Base-by-base conservation (phyloP, 1,140 invertebrate species). In the Arion vulgaris region DNA sequence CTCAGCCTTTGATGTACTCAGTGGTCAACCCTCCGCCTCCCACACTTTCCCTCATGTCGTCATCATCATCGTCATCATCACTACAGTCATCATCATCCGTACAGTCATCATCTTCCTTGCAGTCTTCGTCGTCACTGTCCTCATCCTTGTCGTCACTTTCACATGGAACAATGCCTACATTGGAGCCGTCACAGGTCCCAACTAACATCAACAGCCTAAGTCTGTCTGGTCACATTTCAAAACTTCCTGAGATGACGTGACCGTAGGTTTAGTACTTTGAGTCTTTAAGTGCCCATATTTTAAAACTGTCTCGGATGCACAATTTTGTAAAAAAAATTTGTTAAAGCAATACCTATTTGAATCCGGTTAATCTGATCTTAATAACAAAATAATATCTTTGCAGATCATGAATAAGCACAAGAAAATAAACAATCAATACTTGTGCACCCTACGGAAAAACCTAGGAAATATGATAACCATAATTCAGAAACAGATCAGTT, bases 1-100 rank as follows among this genome's bases (percentile, higher is more conserved):
- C 72, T 1, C 83, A 84, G 74, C 79, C 74, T 32, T 28, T 84
- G 62, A 62, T 84, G 80, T 84, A 84, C 68, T 84, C 83, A 0
- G 69, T 82, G 38, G 83, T 84, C 32, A 66, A 80, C 62, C 80
- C 83, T 36, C 80, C 83, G 11, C 81, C 74, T 32, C 53, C 81
- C 5, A 66, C 62, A 32, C 62, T 66, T 11, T 66, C 62, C 1
- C 4, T 32, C n/a, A 66, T 66, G 28, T 66, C 62, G 17, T 66
- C 62, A 1, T 66, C n/a, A 32, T 32, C 62, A 66, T 66, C 62
- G 28, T 66, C 62, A 7, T 66, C 62, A 34, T 71, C 68, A 73
- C 11, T 19, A 2, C 23, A 1, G 23, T 73, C 71, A 41, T 73
- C 71, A 41, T 73, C 71, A 41, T 73, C 71, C 15, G 5, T 66